Conservation (phyloP, 2,113 vertebrate species). For the Entelurus aequoreus region DNA sequence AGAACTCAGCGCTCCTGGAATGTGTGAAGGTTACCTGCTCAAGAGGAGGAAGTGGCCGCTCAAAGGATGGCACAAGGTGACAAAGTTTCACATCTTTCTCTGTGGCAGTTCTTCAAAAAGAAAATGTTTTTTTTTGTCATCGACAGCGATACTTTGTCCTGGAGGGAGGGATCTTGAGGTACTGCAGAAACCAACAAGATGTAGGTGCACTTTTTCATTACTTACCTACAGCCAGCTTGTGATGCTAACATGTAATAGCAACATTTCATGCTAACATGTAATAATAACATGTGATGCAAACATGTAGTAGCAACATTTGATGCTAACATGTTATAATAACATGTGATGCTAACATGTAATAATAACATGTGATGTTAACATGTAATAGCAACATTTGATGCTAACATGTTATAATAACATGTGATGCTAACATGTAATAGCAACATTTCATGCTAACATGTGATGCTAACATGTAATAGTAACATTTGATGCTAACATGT, state of each 20-base stretch:
- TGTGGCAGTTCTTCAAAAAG: background rate
- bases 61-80: conserved; percentile 96
- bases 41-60: conserved; percentile 96
- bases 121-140: background rate
- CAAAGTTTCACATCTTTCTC: no score
- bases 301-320: background rate
- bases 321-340: no score
- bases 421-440: no score
- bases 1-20: conserved; percentile 57
- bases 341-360: no score
- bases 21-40: conserved; percentile 87
- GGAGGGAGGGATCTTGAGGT: conserved; percentile 81
- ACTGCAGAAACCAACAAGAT: conserved; percentile 82
- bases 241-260: background rate
- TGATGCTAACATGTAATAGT: no score
- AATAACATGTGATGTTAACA: no score
- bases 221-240: background rate
- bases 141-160: conserved; percentile 85
- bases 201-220: conserved; percentile 67
- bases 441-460: no score
- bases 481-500: no score
- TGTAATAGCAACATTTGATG: no score
- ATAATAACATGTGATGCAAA: background rate
- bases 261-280: background rate
- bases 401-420: no score